Evolutionary conservation across 2,797 vertebrate genomes (phyloP).

Genomic region (Pseudochromis fuscus): DNA sequence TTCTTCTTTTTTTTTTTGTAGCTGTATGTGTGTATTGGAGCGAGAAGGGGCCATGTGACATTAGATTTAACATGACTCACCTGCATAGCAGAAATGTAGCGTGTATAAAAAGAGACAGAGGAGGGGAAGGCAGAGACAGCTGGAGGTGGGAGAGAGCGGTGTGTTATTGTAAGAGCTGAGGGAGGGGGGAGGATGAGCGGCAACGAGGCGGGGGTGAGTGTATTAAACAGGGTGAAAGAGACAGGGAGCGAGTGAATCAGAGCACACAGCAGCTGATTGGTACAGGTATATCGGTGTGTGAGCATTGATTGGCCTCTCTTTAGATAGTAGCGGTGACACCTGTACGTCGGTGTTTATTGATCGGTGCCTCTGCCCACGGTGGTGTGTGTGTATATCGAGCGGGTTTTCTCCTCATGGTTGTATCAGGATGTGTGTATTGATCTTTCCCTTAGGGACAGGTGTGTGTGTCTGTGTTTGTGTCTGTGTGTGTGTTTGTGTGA

Average conservation of each 20-base stretch:
- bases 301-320: constrained; percentile 74
- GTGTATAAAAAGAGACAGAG: neutral
- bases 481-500: constrained; percentile 15
- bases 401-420: constrained; percentile 45
- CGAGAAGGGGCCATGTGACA: neutral
- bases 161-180: constrained; percentile 27
- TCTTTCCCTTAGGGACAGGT: constrained; percentile 62
- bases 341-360: constrained; percentile 78
- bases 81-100: neutral
- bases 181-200: constrained; percentile 8
- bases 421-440: constrained; percentile 69
- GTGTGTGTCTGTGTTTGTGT: constrained; percentile 28
- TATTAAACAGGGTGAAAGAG: constrained; percentile 37
- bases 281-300: constrained; percentile 67
- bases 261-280: constrained; percentile 67
- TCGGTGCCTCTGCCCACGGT: constrained; percentile 33
- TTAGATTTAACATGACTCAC: constrained; percentile 1
- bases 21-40: neutral
- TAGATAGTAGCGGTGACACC: constrained; percentile 74
- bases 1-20: neutral
- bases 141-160: constrained; percentile 15
- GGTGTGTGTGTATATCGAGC: constrained; percentile 51
- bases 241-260: constrained; percentile 25
- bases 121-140: neutral
- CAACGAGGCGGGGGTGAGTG: constrained; percentile 17